Evolutionary conservation across 1,140 invertebrate genomes (phyloP), one percentile per base, ranked within the genome.

Genomic region (Probaryconus sp.): DNA sequence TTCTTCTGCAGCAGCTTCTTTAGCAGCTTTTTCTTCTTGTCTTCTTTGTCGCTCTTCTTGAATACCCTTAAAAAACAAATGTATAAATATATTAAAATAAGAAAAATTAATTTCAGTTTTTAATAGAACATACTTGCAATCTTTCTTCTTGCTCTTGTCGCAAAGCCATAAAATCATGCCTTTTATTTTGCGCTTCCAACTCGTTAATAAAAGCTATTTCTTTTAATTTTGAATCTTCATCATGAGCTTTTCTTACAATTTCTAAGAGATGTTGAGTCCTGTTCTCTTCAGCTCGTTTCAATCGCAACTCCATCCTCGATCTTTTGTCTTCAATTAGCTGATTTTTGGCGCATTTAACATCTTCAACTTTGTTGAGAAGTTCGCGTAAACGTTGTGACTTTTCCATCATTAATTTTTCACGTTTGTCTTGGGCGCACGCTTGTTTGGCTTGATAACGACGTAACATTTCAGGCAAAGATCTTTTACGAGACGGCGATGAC

Each of bases 131-230:
- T 43, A 85, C 93, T 79, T 96, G 93, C 21, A 98, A 88, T 11
- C 96, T 88, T 17, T 94, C 94, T 79, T 96, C 94, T 67, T 95
- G 93, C 73, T 96, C 94, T 63, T 94, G 92, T 75, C 93, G 94
- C 20, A 93, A 90, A 6, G 93, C 93, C 74, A 96, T 88, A 76
- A 97, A 93, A 86, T 98, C 97, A 81, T 97, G 93, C 2, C 95
- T 88, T 79, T 97, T 95, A 84, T 98, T 98, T 87, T 98, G 95
- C 1, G 97, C 97, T 82, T 98, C 96, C 1, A 99, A 87, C 79
- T 96, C 95, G 86, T 98, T 98, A 48, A 99, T 99, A 85, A 99
- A 99, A 18, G 96, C 97, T 63, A 99, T 98, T 89, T 99, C 97
- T 77, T 96, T 95, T 0, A 97, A 89, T 87, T 99, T 99, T 33